phyloP scores from a whole-genome alignment of 2,113 vertebrate species.

The Pithys albifrons region DNA sequence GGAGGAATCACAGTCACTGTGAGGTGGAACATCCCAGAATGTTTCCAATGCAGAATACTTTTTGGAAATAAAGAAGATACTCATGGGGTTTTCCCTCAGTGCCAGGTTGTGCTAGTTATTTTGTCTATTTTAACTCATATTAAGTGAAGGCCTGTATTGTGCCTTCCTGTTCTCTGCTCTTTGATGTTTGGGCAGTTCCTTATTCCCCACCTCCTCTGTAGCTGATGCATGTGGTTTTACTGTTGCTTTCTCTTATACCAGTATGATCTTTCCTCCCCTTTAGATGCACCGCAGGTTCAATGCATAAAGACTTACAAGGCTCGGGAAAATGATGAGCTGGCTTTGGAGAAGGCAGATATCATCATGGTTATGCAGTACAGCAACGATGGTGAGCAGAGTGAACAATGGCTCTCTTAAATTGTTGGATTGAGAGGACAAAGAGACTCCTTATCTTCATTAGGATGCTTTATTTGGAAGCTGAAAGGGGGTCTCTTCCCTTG shows the following conservation, averaged over 20 bases:
- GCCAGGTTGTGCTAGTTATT: background rate
- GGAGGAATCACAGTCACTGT: background rate
- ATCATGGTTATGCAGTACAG: constrained; percentile 88
- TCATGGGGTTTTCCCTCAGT: background rate
- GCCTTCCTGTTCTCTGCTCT: background rate
- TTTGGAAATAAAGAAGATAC: background rate
- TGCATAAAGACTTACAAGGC: constrained; percentile 87
- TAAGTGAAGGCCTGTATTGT: background rate
- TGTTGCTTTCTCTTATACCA: background rate
- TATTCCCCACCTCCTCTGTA: background rate
- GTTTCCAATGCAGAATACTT: background rate
- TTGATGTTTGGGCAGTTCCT: background rate
- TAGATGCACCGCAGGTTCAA: constrained; percentile 90
- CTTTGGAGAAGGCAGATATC: constrained; percentile 93
- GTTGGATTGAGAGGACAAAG: background rate
- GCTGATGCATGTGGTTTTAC: background rate
- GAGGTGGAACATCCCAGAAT: background rate
- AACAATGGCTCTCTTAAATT: background rate
- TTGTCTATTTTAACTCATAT: background rate
- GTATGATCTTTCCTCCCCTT: background rate
- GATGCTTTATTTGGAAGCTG: background rate
- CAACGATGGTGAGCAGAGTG: constrained; percentile 84
- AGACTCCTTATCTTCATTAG: background rate
- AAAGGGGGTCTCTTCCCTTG: background rate
- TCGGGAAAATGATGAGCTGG: constrained; percentile 92